A percentile compares a stretch with the other conserved stretches of the same genome.
Conservation (phyloP, 1,140 invertebrate species). For the Drosophila paulistorum region DNA sequence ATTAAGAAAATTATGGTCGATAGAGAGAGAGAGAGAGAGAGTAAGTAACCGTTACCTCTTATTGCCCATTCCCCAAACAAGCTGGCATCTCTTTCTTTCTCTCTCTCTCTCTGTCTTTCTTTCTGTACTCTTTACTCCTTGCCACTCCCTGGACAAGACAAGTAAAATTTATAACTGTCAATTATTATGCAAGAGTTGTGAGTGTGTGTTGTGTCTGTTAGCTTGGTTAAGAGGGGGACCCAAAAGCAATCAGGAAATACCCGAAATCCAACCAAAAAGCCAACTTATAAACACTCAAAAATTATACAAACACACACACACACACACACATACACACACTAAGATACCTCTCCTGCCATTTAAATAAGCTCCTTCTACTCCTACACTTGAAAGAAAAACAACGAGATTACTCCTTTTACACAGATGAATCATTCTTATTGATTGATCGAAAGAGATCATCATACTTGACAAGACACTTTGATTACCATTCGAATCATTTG, state of each 20-base stretch:
- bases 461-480: too few relatives aligned
- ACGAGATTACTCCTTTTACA: too few relatives aligned
- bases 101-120: slow-evolving; percentile 6
- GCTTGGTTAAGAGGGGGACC: slow-evolving; percentile 21
- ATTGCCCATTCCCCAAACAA: not conserved
- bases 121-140: not conserved
- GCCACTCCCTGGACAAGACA: slow-evolving; percentile 29
- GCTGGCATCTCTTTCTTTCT: not conserved
- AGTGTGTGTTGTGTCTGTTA: slow-evolving; percentile 21
- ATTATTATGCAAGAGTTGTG: slow-evolving; percentile 82
- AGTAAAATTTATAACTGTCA: slow-evolving; percentile 82
- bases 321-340: slow-evolving; percentile 30
- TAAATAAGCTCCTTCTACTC: slow-evolving; percentile 18
- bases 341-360: not conserved
- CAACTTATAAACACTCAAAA: slow-evolving; percentile 16
- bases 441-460: too few relatives aligned
- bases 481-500: too few relatives aligned
- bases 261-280: slow-evolving; percentile 34
- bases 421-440: too few relatives aligned
- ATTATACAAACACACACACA: slow-evolving; percentile 31
- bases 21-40: not conserved
- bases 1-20: slow-evolving; percentile 30
- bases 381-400: not conserved
- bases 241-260: slow-evolving; percentile 74
- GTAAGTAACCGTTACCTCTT: not conserved